phyloP scores from a whole-genome alignment of 2,113 vertebrate genomes.

The Daboia siamensis region DNA sequence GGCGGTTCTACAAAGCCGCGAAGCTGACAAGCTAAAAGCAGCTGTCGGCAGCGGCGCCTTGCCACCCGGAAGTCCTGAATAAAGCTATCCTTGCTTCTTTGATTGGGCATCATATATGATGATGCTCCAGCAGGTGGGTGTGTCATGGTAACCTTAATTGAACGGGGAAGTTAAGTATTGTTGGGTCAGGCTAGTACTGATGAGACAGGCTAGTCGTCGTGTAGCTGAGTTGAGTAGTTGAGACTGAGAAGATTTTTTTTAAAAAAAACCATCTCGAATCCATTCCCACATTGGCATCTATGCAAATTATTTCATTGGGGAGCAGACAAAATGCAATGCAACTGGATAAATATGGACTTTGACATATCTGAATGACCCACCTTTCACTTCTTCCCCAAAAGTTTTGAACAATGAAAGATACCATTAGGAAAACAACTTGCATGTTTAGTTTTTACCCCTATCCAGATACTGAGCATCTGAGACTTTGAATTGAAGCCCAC shows the following conservation, averaged over 20 bases:
- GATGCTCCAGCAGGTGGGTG: background rate
- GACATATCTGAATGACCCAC: background rate
- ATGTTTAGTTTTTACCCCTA: background rate
- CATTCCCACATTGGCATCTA: background rate
- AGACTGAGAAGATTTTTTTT: background rate
- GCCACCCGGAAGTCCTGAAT: too few relatives aligned
- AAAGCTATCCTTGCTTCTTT: background rate
- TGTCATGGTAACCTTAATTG: background rate
- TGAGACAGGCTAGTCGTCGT: background rate
- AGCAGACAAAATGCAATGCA: background rate
- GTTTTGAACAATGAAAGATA: background rate
- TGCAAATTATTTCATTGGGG: background rate
- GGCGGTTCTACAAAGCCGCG: too few relatives aligned
- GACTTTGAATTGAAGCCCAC: background rate
- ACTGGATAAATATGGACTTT: background rate
- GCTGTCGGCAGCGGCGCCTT: too few relatives aligned
- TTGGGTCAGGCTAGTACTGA: background rate
- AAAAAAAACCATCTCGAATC: background rate
- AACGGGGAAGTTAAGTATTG: background rate
- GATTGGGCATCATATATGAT: background rate
- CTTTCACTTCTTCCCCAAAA: background rate
- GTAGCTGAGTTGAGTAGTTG: background rate
- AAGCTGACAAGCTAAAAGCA: too few relatives aligned
- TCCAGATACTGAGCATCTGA: background rate
- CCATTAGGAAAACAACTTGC: background rate